Evolutionary conservation across 2,797 vertebrate species (phyloP), one percentile per base, ranked within the genome.

Genomic region (Fringilla coelebs): DNA sequence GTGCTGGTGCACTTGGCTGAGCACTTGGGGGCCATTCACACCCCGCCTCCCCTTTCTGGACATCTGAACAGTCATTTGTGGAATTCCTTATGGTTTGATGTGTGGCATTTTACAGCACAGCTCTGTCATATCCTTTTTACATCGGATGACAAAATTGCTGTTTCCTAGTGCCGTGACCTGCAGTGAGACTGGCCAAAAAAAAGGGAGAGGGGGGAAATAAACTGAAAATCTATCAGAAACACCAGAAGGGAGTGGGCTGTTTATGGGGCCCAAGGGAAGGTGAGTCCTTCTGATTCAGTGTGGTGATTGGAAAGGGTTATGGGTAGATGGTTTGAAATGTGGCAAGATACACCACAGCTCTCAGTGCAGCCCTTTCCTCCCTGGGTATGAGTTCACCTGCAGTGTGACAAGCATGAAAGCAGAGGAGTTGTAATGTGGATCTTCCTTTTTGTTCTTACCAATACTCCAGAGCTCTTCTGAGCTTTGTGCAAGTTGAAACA

Each of bases 91-190:
- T 43, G 73, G 36, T 79, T 77, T 80, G 78, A 60, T 55, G 40
- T 34, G 92, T 94, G 88, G 74, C 75, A 45, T 96, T 95, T 92
- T 70, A 45, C 57, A 89, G 78, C 83, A 70, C 1, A 8, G 41
- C 54, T 72, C 52, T 94, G 91, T 94, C 80, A 71, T 49, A 83
- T 85, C 75, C 31, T 61, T 62, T 96, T 91, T 90, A 63, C 61
- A 29, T 92, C 87, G 89, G 57, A 54, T 29, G 19, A 65, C 36
- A 89, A 89, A 94, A 94, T 49, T 48, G 60, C 79, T 36, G 61
- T 82, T 84, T 94, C 40, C 51, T 45, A 62, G 36, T 3, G 10
- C 71, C 60, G 4, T 2, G 3, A 67, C 38, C n/a, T 81, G 36
- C 70, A 46, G 28, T 41, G 72, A 90, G 34, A 78, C 43, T 38